Evolutionary conservation across 2,888 invertebrate genomes (phyloP).

Genomic region (Gymnocheta viridis): DNA sequence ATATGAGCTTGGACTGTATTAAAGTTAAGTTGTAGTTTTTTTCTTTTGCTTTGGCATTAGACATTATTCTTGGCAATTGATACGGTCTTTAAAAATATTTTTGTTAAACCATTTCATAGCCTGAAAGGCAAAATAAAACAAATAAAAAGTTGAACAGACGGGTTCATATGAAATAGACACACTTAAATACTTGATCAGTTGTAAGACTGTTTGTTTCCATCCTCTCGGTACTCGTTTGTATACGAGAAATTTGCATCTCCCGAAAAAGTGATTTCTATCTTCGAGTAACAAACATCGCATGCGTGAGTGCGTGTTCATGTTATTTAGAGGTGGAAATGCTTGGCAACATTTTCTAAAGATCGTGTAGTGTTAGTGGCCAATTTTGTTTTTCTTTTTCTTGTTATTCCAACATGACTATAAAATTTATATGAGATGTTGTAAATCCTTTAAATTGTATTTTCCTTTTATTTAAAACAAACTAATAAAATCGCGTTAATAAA

Average conservation of each 20-base stretch:
- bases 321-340: slow-evolving; percentile 62
- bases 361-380: slow-evolving; percentile 17
- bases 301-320: slow-evolving; percentile 68
- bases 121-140: background rate
- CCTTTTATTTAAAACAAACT: background rate
- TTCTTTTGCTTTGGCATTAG: background rate
- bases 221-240: background rate
- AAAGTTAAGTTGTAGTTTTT: background rate
- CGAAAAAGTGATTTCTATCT: slow-evolving; percentile 36
- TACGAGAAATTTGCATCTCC: slow-evolving; percentile 65
- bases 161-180: background rate
- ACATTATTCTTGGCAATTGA: slow-evolving; percentile 31
- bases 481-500: slow-evolving; percentile 26
- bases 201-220: background rate
- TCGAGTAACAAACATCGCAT: slow-evolving; percentile 24
- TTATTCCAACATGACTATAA: slow-evolving; percentile 22
- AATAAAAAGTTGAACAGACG: background rate
- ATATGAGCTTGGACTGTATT: background rate
- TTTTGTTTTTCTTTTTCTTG: background rate
- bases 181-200: background rate
- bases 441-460: background rate
- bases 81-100: slow-evolving; percentile 41
- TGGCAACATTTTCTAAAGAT: slow-evolving; percentile 29
- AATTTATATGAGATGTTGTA: too few species aligned
- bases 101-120: slow-evolving; percentile 15